Evolutionary conservation across 2,888 invertebrate genomes (phyloP).

Genomic region (Scaptomyza polygonia): DNA sequence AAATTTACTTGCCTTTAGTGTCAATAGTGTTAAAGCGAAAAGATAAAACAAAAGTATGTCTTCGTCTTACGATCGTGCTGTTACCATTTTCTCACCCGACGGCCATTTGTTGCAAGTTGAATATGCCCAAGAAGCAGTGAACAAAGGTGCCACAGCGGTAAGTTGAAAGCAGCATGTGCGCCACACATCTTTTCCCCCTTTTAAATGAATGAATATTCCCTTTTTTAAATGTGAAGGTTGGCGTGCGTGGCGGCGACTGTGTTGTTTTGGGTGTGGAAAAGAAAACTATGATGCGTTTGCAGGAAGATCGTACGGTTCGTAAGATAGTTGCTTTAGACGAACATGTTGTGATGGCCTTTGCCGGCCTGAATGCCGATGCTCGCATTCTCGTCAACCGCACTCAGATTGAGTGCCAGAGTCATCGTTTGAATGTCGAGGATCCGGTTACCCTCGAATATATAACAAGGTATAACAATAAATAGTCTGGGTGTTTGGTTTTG

Average conservation of each 20-base stretch:
- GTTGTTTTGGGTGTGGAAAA: constrained; percentile 99
- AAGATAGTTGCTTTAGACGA: constrained; percentile 99
- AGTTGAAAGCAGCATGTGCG: constrained; percentile 82
- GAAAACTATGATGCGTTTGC: constrained; percentile 98
- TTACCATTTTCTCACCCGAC: constrained; percentile 99
- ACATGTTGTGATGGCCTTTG: constrained; percentile 99
- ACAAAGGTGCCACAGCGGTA: constrained; percentile 99
- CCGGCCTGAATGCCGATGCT: constrained; percentile 99
- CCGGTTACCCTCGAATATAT: constrained; percentile 99
- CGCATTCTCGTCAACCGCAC: constrained; percentile 98
- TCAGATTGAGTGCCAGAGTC: constrained; percentile 99
- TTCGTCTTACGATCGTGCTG: constrained; percentile 98
- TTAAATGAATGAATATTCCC: no score
- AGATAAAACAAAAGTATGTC: constrained; percentile 87
- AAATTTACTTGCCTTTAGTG: not conserved
- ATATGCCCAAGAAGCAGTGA: constrained; percentile 99
- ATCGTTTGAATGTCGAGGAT: constrained; percentile 99
- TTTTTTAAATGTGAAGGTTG: constrained; percentile 90
- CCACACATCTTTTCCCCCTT: not conserved
- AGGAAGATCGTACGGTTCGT: constrained; percentile 98
- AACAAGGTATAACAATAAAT: constrained; percentile 85
- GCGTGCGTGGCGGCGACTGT: constrained; percentile 96
- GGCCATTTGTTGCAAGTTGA: constrained; percentile 99
- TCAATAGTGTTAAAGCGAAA: constrained; percentile 54
- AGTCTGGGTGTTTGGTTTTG: no score